Evolutionary conservation across 2,113 vertebrate genomes (phyloP).

Genomic region (Eudyptes chrysolophus): DNA sequence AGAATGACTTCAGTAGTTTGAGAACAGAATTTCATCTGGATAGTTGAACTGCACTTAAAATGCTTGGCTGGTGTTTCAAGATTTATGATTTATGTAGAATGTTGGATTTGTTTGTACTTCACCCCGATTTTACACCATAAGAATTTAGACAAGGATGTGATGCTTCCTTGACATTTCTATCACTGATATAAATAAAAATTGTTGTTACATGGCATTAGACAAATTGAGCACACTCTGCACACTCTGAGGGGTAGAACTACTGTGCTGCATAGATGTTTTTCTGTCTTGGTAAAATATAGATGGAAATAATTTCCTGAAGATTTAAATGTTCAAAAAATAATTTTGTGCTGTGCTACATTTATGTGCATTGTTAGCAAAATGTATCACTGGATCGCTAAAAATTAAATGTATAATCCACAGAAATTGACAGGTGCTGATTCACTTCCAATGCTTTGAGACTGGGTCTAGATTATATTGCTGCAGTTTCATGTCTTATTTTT

Average conservation of each 20-base stretch:
- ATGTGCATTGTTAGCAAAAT: background rate
- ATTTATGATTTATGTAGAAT: background rate
- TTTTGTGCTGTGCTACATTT: background rate
- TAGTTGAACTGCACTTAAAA: background rate
- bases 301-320: background rate
- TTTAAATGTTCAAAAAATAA: background rate
- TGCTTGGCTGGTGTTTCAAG: background rate
- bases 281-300: background rate
- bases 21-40: fast-evolving
- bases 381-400: background rate
- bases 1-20: background rate
- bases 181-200: background rate
- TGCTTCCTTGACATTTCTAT: background rate
- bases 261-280: background rate
- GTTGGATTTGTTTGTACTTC: background rate
- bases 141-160: background rate
- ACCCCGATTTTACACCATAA: background rate
- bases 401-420: background rate
- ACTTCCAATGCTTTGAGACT: background rate
- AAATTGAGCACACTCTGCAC: background rate
- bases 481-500: background rate
- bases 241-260: background rate
- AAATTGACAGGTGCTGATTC: background rate
- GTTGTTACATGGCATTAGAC: background rate
- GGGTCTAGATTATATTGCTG: background rate